Percentiles rank a stretch among this genome's conserved stretches.
phyloP scores from a whole-genome alignment of 2,797 vertebrate species.

The Holocentrus rufus region DNA sequence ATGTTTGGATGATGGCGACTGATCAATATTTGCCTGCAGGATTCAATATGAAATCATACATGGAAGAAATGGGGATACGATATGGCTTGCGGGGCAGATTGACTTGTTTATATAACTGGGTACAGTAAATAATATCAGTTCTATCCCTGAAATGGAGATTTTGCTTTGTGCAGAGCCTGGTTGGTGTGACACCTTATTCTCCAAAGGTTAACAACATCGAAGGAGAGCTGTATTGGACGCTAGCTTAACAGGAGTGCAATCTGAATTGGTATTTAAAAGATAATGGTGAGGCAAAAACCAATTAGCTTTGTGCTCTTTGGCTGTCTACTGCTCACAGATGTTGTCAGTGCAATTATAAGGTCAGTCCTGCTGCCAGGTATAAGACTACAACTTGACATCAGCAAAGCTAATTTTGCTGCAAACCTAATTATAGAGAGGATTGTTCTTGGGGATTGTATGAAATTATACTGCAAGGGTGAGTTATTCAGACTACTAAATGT shows the following conservation, averaged over 20 bases:
- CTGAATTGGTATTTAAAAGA: constrained; percentile 79
- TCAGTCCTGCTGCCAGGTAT: constrained; percentile 48
- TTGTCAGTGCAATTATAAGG: constrained; percentile 68
- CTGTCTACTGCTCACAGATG: constrained; percentile 59
- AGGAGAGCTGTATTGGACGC: constrained; percentile 60
- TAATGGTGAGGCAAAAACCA: constrained; percentile 74
- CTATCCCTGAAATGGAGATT: constrained; percentile 48
- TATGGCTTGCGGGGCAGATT: background rate
- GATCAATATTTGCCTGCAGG: background rate
- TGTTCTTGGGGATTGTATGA: constrained; percentile 11
- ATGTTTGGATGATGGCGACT: background rate
- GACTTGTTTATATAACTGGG: constrained; percentile 32
- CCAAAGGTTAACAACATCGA: constrained; percentile 70
- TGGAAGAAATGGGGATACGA: background rate
- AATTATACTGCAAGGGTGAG: background rate
- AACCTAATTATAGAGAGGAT: constrained; percentile 49
- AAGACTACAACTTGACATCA: constrained; percentile 39
- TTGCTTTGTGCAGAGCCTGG: constrained; percentile 26
- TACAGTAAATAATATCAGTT: constrained; percentile 34
- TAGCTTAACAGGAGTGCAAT: constrained; percentile 66
- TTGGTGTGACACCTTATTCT: constrained; percentile 66
- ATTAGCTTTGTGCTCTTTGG: constrained; percentile 73
- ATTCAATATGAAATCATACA: background rate
- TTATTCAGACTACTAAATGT: background rate
- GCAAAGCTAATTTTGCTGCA: constrained; percentile 38